Percentiles rank a stretch among this genome's conserved stretches.
phyloP scores from a whole-genome alignment of 2,113 vertebrate genomes.

The Callionymus lyra region DNA sequence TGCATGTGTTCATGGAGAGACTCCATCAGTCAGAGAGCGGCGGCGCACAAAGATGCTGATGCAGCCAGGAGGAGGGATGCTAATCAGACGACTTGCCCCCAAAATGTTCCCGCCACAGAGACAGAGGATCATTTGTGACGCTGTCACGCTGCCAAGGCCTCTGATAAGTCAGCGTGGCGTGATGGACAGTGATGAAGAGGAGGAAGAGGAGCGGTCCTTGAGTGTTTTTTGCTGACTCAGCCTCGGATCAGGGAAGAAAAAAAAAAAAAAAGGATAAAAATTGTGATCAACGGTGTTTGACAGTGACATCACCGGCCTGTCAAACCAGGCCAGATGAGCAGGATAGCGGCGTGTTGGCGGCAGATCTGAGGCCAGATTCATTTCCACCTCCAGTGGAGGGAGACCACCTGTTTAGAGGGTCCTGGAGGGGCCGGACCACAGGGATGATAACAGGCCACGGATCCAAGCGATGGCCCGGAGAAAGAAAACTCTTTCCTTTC shows the following conservation, averaged over 20 bases:
- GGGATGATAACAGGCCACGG: conserved; percentile 64
- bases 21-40: conserved; percentile 16
- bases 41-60: conserved; percentile 38
- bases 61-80: conserved; percentile 28
- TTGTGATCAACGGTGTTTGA: too few species aligned
- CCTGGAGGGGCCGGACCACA: conserved; percentile 54
- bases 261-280: not conserved
- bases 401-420: conserved; percentile 67
- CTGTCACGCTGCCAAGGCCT: conserved; percentile 47
- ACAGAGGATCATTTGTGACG: conserved; percentile 44
- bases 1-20: conserved; percentile 14
- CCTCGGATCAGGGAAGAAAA: conserved; percentile 30
- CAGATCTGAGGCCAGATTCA: conserved; percentile 61
- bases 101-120: conserved; percentile 36
- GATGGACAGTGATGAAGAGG: conserved; percentile 48
- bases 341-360: conserved; percentile 1
- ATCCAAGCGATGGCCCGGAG: conserved; percentile 39
- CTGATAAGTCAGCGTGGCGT: conserved; percentile 26
- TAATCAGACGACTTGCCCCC: conserved; percentile 52
- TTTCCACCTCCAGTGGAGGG: conserved; percentile 75
- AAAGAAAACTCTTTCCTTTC: conserved; percentile 39
- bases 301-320: conserved; percentile 17
- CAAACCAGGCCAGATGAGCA: conserved; percentile 33
- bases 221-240: conserved; percentile 46
- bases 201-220: conserved; percentile 21